Conservation (phyloP, 1,140 invertebrate genomes). For the Hylyphantes graminicola region DNA sequence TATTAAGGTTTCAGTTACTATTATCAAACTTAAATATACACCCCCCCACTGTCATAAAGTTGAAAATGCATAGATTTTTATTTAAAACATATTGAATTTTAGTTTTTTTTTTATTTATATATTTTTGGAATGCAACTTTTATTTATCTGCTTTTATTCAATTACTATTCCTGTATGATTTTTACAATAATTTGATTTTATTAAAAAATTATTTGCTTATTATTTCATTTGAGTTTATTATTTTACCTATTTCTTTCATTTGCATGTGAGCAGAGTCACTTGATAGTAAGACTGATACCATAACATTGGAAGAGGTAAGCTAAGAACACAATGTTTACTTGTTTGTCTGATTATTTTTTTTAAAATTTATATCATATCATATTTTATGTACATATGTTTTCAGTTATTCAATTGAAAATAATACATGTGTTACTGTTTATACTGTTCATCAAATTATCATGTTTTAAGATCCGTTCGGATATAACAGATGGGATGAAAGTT, state of each 20-base stretch:
- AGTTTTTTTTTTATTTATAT: background rate
- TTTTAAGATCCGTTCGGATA: too few species aligned
- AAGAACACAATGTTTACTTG: background rate
- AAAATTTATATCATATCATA: background rate
- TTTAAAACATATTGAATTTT: background rate
- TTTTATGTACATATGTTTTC: background rate
- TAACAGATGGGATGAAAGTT: too few species aligned
- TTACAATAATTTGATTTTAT: background rate
- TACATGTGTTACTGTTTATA: too few species aligned
- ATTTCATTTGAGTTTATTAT: conserved; percentile 23
- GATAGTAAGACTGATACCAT: background rate
- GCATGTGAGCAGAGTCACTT: background rate
- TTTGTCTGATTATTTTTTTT: background rate
- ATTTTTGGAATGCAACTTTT: background rate
- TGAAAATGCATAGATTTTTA: too few species aligned
- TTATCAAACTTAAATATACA: too few species aligned
- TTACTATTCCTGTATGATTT: background rate
- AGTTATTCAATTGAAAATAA: too few species aligned
- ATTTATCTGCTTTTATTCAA: background rate
- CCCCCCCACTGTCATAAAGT: too few species aligned
- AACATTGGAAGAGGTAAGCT: conserved; percentile 7
- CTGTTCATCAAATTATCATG: too few species aligned
- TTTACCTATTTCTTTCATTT: conserved; percentile 15
- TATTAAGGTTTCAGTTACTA: too few species aligned
- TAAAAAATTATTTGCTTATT: background rate